Evolutionary conservation across 2,113 vertebrate species (phyloP).

Genomic region (Panthera tigris): DNA sequence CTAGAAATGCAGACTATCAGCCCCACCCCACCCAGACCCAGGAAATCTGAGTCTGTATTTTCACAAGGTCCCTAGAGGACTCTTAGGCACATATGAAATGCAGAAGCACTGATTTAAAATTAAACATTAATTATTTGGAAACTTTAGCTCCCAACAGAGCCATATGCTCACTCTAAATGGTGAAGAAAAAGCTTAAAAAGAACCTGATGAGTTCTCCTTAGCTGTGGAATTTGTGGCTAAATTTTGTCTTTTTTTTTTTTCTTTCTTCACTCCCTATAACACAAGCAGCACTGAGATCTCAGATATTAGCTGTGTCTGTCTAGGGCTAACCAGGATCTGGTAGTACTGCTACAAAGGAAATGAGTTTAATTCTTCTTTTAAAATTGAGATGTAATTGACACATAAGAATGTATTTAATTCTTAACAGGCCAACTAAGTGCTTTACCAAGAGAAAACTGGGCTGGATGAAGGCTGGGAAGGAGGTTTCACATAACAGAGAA

Average conservation of each 20-base stretch:
- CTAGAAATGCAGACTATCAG: background rate
- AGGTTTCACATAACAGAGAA: background rate
- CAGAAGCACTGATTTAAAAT: background rate
- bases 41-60: background rate
- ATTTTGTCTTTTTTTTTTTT: background rate
- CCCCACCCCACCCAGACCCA: background rate
- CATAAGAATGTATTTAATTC: background rate
- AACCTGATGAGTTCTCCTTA: background rate
- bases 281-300: background rate
- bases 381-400: background rate
- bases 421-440: background rate
- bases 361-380: background rate
- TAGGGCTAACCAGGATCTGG: background rate
- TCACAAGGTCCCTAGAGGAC: background rate
- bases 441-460: background rate
- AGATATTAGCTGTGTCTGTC: background rate
- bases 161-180: background rate
- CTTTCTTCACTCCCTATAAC: background rate
- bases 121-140: background rate
- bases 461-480: background rate
- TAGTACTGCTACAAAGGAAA: background rate
- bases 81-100: background rate
- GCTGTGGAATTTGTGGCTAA: background rate
- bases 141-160: conserved; percentile 5
- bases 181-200: background rate